Percentiles rank a stretch among this genome's conserved stretches.
Evolutionary conservation across 2,888 invertebrate species (phyloP).

Genomic region (Glyphotaelius pellucidus): DNA sequence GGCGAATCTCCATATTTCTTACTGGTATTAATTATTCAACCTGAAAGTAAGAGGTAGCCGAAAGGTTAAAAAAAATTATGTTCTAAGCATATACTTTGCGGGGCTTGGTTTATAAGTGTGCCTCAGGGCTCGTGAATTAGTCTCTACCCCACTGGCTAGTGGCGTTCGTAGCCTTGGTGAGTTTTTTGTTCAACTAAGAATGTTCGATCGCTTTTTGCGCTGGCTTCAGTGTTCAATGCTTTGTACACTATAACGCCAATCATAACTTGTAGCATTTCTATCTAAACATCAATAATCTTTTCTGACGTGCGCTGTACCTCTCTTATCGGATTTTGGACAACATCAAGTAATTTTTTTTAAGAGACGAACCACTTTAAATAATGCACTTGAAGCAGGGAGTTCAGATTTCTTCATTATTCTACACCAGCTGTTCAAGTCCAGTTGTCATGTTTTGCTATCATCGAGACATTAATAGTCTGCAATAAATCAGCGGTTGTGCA

Average conservation of each 20-base stretch:
- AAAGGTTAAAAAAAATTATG: too few relatives aligned
- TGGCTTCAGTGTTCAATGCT: neutral
- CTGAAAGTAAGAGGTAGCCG: too few relatives aligned
- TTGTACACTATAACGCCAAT: neutral
- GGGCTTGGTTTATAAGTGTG: neutral
- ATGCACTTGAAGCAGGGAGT: neutral
- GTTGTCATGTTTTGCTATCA: too few relatives aligned
- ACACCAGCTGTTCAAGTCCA: too few relatives aligned
- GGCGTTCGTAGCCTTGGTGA: neutral
- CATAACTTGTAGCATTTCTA: neutral
- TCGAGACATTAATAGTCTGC: too few relatives aligned
- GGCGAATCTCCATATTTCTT: too few relatives aligned
- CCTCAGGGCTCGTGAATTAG: neutral
- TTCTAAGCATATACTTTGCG: too few relatives aligned
- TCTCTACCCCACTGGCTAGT: neutral
- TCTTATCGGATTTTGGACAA: neutral
- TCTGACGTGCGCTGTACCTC: neutral
- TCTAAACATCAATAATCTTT: neutral
- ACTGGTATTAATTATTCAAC: too few relatives aligned
- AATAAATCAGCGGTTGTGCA: too few relatives aligned
- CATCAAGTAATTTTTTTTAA: too few relatives aligned
- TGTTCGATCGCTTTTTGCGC: neutral
- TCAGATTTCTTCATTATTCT: too few relatives aligned
- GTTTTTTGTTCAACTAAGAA: neutral
- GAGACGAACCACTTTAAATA: too few relatives aligned